phyloP scores from a whole-genome alignment of 2,888 invertebrate genomes.

The Chrysolina haemoptera region DNA sequence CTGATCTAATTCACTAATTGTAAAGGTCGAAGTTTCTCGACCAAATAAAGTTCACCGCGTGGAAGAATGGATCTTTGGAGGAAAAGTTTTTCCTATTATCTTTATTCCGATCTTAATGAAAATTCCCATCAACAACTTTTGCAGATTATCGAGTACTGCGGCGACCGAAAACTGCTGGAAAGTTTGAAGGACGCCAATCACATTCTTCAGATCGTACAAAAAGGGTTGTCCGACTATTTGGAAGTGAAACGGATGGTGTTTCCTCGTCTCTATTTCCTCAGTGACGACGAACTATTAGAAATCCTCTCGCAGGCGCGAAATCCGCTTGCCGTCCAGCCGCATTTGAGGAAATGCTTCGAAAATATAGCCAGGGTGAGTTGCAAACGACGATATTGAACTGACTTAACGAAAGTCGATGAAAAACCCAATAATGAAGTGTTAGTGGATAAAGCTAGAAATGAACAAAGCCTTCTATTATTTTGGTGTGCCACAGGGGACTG shows the following conservation, averaged over 20 bases:
- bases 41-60: no score
- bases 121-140: slow-evolving; percentile 29
- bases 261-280: slow-evolving; percentile 86
- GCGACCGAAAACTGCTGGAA: slow-evolving; percentile 78
- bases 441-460: no score
- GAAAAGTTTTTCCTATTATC: background rate
- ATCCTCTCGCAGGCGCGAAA: slow-evolving; percentile 86
- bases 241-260: slow-evolving; percentile 83
- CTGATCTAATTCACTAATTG: no score
- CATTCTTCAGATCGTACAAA: slow-evolving; percentile 80
- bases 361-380: slow-evolving; percentile 77
- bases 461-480: no score
- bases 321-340: slow-evolving; percentile 84
- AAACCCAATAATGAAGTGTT: no score
- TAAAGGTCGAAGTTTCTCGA: no score
- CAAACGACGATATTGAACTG: no score
- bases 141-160: slow-evolving; percentile 78
- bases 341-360: slow-evolving; percentile 88
- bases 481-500: no score
- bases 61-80: no score
- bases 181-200: slow-evolving; percentile 80
- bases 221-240: slow-evolving; percentile 84
- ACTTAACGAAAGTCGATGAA: no score
- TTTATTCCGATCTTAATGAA: background rate
- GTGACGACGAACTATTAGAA: slow-evolving; percentile 87